Percentiles rank a stretch among this genome's conserved stretches.
Conservation (phyloP, 2,113 vertebrate species). For the Pomatostomus ruficeps region DNA sequence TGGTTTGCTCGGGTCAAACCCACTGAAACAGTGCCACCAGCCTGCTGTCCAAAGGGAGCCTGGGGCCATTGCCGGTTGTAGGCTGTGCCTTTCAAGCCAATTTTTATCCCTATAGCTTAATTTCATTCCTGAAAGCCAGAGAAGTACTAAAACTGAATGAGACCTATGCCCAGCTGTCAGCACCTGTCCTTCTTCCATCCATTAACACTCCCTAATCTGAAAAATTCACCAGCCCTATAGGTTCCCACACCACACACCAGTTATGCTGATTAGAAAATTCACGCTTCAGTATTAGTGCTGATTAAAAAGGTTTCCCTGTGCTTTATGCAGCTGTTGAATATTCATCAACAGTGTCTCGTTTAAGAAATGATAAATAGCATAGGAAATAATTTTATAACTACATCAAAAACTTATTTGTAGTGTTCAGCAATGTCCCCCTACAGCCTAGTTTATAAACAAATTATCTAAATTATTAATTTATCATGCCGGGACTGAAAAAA, state of each 20-base stretch:
- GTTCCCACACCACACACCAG: conserved; percentile 22
- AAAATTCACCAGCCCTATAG: conserved; percentile 30
- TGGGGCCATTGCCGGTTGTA: background rate
- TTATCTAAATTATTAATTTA: conserved; percentile 67
- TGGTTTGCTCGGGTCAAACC: background rate
- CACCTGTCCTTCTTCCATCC: background rate
- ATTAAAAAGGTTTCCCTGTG: conserved; percentile 41
- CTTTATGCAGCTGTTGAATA: conserved; percentile 45
- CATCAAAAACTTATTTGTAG: conserved; percentile 61
- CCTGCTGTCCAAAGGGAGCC: background rate
- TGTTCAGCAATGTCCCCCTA: conserved; percentile 32
- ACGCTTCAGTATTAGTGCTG: conserved; percentile 39
- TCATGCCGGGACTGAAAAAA: conserved; percentile 64
- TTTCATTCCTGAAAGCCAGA: background rate
- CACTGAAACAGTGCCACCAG: background rate
- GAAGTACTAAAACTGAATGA: background rate
- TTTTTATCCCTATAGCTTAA: background rate
- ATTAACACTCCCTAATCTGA: conserved; percentile 27
- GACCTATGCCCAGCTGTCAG: background rate
- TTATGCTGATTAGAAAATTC: conserved; percentile 48
- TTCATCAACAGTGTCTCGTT: conserved; percentile 45
- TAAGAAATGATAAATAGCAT: conserved; percentile 43
- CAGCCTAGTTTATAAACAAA: conserved; percentile 58
- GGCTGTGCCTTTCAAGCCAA: background rate
- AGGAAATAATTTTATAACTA: conserved; percentile 54